A percentile compares a stretch with the other conserved stretches of the same genome.
Conservation (phyloP, 2,888 invertebrate genomes). For the Aspidapion aeneum region DNA sequence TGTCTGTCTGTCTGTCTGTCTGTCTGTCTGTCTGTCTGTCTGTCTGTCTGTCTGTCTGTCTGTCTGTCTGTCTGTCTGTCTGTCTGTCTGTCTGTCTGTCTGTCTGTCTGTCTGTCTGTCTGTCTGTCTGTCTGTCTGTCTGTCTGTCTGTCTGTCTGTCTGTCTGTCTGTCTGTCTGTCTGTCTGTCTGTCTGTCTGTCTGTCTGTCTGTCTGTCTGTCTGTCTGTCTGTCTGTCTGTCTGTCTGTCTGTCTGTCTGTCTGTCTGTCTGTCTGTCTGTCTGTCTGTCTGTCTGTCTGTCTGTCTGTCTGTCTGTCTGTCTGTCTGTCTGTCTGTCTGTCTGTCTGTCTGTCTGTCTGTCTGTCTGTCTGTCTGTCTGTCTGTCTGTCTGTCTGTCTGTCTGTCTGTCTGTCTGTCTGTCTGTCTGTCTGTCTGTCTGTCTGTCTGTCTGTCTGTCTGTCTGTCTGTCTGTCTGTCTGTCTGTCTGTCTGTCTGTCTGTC, state of each 20-base stretch:
- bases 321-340: constrained; percentile 13
- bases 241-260: constrained; percentile 15
- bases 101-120: too few relatives aligned
- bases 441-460: constrained; percentile 13
- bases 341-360: constrained; percentile 13
- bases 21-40: too few relatives aligned
- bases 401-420: constrained; percentile 12
- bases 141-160: constrained; percentile 14
- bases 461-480: constrained; percentile 15
- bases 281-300: constrained; percentile 12
- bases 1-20: too few relatives aligned
- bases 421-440: constrained; percentile 12
- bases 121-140: too few relatives aligned
- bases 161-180: constrained; percentile 10
- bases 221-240: constrained; percentile 10
- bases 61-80: too few relatives aligned
- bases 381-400: constrained; percentile 15
- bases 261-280: constrained; percentile 17
- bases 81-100: too few relatives aligned
- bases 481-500: constrained; percentile 14
- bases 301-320: constrained; percentile 17
- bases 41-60: too few relatives aligned
- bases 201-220: constrained; percentile 10
- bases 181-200: constrained; percentile 14
- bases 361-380: constrained; percentile 16